These are phyloP conservation scores for Castor canadensis DNA, from an alignment of 2,113 vertebrate genomes.

Conservation along the genomic window DNA sequence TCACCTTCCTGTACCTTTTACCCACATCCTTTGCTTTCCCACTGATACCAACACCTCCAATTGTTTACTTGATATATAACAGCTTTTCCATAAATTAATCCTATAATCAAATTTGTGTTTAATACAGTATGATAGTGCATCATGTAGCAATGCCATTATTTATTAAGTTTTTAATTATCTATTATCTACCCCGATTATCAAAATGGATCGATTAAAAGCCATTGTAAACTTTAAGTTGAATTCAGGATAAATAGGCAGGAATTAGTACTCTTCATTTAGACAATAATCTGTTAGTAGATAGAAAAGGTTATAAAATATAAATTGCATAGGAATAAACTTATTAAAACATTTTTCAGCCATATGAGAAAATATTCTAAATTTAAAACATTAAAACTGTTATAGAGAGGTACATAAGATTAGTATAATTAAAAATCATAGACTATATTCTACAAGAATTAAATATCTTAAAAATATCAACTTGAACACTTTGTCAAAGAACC, in stretches of 20 bases:
- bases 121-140: not conserved
- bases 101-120: not conserved
- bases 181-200: not conserved
- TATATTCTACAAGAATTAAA: not conserved
- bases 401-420: not conserved
- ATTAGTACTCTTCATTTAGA: not conserved
- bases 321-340: not conserved
- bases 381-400: not conserved
- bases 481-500: not conserved
- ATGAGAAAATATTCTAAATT: conserved; percentile 5
- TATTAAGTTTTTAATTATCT: not conserved
- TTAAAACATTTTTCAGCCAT: not conserved
- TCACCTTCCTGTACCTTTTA: too few relatives aligned
- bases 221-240: not conserved
- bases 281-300: not conserved
- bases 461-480: not conserved
- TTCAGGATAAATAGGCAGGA: not conserved
- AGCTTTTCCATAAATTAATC: not conserved
- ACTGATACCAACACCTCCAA: too few relatives aligned
- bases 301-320: not conserved
- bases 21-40: too few relatives aligned
- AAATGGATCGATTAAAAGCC: not conserved
- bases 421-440: not conserved
- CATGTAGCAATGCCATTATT: not conserved
- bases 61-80: not conserved